Evolutionary conservation across 2,797 vertebrate species (phyloP).

Genomic region (Dicrostonyx torquatus): DNA sequence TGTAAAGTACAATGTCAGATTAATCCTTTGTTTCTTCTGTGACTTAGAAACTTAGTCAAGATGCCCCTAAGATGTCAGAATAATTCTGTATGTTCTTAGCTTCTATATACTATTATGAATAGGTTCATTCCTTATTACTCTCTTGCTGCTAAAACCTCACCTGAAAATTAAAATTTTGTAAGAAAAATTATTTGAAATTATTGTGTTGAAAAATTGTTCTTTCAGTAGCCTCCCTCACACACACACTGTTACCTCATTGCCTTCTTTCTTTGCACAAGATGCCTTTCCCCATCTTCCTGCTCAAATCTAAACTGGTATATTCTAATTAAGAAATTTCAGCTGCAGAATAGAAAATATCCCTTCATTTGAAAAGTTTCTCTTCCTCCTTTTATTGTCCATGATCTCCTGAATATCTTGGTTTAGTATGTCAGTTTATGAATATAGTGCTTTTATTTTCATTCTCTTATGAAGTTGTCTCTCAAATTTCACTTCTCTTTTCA

Average conservation of each 20-base stretch:
- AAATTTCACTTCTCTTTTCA: slow-evolving; percentile 25
- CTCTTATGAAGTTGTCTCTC: not conserved
- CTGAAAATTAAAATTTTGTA: slow-evolving; percentile 51
- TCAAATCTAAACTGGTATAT: slow-evolving; percentile 4
- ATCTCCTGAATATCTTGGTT: not conserved
- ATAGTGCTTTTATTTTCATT: slow-evolving; percentile 50
- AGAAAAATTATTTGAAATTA: not conserved
- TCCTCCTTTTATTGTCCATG: slow-evolving; percentile 24
- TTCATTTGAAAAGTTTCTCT: not conserved
- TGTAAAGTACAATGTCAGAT: slow-evolving; percentile 7
- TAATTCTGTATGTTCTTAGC: slow-evolving; percentile 19
- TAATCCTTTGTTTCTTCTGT: slow-evolving; percentile 31
- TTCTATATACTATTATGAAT: not conserved
- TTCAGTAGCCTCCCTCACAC: not conserved
- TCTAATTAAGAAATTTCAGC: slow-evolving; percentile 11
- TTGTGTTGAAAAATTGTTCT: not conserved
- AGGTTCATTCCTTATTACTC: slow-evolving; percentile 42
- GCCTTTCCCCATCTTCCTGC: not conserved
- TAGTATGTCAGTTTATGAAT: slow-evolving; percentile 44
- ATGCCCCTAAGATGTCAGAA: slow-evolving; percentile 1
- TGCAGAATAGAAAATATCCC: slow-evolving; percentile 5
- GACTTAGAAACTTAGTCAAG: slow-evolving; percentile 41
- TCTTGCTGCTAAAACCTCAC: slow-evolving; percentile 35
- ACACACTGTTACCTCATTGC: not conserved
- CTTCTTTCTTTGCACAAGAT: slow-evolving; percentile 22